A percentile compares a stretch with the other conserved stretches of the same genome.
Conservation (phyloP, 2,888 invertebrate genomes). For the Onchidella celtica region DNA sequence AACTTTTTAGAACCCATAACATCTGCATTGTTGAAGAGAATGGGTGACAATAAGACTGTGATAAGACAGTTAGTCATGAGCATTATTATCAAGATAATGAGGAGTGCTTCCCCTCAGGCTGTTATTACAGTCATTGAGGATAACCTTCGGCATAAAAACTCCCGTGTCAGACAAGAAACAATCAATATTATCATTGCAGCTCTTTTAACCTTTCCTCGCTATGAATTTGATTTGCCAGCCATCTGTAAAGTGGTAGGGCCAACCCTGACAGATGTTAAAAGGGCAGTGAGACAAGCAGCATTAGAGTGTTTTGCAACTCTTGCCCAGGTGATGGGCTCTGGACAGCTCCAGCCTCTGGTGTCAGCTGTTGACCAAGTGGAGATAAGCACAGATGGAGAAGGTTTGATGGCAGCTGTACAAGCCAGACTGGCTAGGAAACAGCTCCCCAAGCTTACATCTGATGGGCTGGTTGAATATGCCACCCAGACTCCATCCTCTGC, state of each 20-base stretch:
- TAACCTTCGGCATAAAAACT: conserved; percentile 81
- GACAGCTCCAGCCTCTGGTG: conserved; percentile 83
- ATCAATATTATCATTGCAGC: conserved; percentile 89
- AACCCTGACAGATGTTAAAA: conserved; percentile 84
- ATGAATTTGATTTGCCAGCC: conserved; percentile 84
- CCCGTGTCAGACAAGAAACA: conserved; percentile 87
- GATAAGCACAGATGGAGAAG: conserved; percentile 77
- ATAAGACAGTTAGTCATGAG: conserved; percentile 82
- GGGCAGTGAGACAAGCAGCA: conserved; percentile 88
- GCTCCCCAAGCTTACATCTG: conserved; percentile 85
- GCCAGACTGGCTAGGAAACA: conserved; percentile 88
- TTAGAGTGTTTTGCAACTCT: conserved; percentile 90
- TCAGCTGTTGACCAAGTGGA: conserved; percentile 81
- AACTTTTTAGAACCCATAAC: conserved; percentile 81
- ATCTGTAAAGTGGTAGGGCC: conserved; percentile 81
- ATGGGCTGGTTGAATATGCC: conserved; percentile 89
- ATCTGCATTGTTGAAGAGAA: conserved; percentile 80
- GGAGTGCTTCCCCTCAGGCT: conserved; percentile 81
- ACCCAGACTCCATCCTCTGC: conserved; percentile 83
- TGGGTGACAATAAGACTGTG: conserved; percentile 82
- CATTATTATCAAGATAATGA: conserved; percentile 82
- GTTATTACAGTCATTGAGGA: conserved; percentile 83
- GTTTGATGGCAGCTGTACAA: conserved; percentile 85
- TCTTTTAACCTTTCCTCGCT: conserved; percentile 89
- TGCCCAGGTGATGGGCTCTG: conserved; percentile 86